A percentile compares a stretch with the other conserved stretches of the same genome.
phyloP scores from a whole-genome alignment of 2,797 vertebrate genomes.

The Silurus aristotelis region DNA sequence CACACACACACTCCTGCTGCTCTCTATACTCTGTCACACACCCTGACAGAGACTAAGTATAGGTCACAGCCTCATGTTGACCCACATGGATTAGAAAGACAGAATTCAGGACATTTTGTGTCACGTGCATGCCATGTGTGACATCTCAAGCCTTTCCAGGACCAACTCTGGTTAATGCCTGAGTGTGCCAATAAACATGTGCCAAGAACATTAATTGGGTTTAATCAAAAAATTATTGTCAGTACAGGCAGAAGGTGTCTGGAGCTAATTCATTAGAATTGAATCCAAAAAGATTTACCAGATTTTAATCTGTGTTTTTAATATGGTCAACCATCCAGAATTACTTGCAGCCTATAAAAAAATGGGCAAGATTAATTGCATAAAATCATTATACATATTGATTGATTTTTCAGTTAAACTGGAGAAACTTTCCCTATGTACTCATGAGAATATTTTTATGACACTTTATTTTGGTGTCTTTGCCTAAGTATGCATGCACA shows the following conservation, averaged over 20 bases:
- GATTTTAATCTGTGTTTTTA: not conserved
- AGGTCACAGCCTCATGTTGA: conserved; percentile 7
- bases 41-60: conserved; percentile 42
- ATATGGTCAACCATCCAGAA: not conserved
- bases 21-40: not conserved
- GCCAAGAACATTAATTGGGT: not conserved
- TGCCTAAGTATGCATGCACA: not conserved
- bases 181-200: not conserved
- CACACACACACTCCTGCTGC: conserved; percentile 4
- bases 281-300: not conserved
- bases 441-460: not conserved
- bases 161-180: not conserved
- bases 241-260: not conserved
- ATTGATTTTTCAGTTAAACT: not conserved
- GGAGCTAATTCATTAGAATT: not conserved
- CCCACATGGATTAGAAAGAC: not conserved
- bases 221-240: conserved; percentile 1
- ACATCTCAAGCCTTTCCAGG: not conserved
- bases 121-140: not conserved
- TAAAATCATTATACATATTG: not conserved
- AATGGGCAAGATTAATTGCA: not conserved
- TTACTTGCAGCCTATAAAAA: not conserved
- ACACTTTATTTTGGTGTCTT: not conserved
- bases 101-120: not conserved
- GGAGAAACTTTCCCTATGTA: not conserved